Conservation (phyloP, 2,113 vertebrate genomes). For the Platysteira castanea region DNA sequence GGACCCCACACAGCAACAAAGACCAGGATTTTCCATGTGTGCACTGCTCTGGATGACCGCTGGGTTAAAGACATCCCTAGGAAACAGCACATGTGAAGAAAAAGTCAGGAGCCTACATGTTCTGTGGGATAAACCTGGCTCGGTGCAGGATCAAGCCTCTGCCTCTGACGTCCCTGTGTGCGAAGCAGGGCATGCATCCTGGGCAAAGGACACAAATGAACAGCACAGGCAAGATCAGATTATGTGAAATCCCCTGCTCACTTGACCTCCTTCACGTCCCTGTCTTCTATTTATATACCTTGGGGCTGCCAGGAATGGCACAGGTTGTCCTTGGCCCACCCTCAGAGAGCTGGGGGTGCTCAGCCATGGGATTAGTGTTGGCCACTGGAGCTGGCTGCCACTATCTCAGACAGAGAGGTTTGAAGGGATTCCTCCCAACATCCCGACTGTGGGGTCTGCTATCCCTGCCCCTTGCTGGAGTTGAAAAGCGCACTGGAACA, state of each 20-base stretch:
- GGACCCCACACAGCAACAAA: not conserved
- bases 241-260: conserved; percentile 48
- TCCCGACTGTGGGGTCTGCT: not conserved
- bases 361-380: not conserved
- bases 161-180: not conserved
- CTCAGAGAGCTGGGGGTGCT: not conserved
- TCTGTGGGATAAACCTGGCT: not conserved
- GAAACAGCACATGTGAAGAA: not conserved
- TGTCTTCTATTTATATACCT: conserved; percentile 52
- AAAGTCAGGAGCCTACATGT: not conserved
- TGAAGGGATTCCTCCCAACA: not conserved
- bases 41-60: not conserved
- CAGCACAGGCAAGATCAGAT: conserved; percentile 42
- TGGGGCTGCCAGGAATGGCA: not conserved
- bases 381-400: not conserved
- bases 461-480: not conserved
- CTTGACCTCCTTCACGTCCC: conserved; percentile 61
- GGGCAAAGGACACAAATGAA: conserved; percentile 28
- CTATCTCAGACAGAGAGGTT: not conserved
- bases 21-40: not conserved
- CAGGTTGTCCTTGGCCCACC: not conserved
- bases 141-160: not conserved
- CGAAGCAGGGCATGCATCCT: not conserved
- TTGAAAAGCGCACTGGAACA: not conserved
- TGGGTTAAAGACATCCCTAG: not conserved